phyloP scores from a whole-genome alignment of 2,888 invertebrate genomes.

The Caenorhabditis plicata region DNA sequence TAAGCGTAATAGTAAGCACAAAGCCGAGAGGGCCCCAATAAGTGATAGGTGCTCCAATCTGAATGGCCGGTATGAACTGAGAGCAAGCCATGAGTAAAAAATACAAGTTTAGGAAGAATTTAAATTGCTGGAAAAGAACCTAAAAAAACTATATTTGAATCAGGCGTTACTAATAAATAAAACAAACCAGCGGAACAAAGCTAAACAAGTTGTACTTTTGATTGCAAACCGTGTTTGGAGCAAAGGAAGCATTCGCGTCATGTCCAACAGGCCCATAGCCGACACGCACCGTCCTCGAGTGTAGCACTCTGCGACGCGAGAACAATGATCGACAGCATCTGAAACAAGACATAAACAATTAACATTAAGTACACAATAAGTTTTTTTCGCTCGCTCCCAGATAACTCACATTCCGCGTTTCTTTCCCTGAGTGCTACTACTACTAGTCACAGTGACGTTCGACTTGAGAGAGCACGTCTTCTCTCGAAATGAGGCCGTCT shows the following conservation, averaged over 20 bases:
- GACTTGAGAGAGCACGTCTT: conserved; percentile 41
- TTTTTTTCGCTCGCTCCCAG: too few species aligned
- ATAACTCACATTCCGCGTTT: too few species aligned
- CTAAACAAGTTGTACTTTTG: conserved; percentile 86
- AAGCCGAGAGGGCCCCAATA: conserved; percentile 99
- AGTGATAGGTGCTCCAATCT: conserved; percentile 95
- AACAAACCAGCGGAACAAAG: conserved; percentile 71
- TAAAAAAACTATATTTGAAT: conserved; percentile 64
- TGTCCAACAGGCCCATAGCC: conserved; percentile 55
- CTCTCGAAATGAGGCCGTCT: conserved; percentile 21
- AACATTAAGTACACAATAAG: neutral
- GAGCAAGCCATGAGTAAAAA: conserved; percentile 96
- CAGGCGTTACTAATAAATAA: neutral
- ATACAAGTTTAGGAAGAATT: conserved; percentile 95
- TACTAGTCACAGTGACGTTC: too few species aligned
- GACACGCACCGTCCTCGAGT: conserved; percentile 63
- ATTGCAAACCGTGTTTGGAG: conserved; percentile 88
- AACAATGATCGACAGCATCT: conserved; percentile 63
- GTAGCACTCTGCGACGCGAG: conserved; percentile 54
- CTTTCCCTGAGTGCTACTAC: too few species aligned
- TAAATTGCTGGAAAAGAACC: conserved; percentile 97
- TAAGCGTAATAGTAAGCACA: conserved; percentile 90
- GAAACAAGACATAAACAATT: conserved; percentile 8
- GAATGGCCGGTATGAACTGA: conserved; percentile 93
- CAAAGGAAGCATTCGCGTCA: conserved; percentile 47